Conservation (phyloP, 2,888 invertebrate genomes). For the Conchocele bisecta region DNA sequence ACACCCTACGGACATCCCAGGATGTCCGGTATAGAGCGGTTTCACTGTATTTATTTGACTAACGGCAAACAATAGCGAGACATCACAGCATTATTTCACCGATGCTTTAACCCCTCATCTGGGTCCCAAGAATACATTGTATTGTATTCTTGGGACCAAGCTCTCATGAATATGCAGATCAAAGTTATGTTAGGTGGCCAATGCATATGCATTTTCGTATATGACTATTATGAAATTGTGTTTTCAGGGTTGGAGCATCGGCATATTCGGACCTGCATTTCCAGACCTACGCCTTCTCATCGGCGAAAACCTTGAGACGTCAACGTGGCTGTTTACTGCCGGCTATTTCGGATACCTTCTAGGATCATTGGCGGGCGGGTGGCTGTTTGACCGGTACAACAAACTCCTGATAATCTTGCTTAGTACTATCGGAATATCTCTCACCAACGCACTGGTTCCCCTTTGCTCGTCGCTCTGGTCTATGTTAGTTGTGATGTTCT, state of each 20-base stretch:
- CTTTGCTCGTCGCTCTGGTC: constrained; percentile 71
- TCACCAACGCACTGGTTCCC: constrained; percentile 72
- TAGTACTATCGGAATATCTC: neutral
- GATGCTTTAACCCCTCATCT: too few species aligned
- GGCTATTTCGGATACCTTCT: constrained; percentile 81
- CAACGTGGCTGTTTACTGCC: constrained; percentile 80
- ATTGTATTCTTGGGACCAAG: too few species aligned
- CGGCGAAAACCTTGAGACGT: constrained; percentile 71
- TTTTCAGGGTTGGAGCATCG: constrained; percentile 81
- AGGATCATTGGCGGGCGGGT: constrained; percentile 79
- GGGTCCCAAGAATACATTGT: too few species aligned
- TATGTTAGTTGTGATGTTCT: constrained; percentile 68
- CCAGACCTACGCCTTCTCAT: constrained; percentile 79
- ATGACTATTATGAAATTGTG: too few species aligned
- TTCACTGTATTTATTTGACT: too few species aligned
- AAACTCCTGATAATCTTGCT: neutral
- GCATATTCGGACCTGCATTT: constrained; percentile 82
- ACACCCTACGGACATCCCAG: too few species aligned
- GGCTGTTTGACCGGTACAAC: constrained; percentile 65
- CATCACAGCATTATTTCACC: too few species aligned
- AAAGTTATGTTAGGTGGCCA: too few species aligned
- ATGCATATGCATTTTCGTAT: too few species aligned
- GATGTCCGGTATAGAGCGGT: too few species aligned
- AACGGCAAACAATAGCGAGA: too few species aligned
- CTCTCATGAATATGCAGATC: too few species aligned